Base-by-base conservation (phyloP, 1,140 invertebrate genomes). In the Dendrolimus punctatus region DNA sequence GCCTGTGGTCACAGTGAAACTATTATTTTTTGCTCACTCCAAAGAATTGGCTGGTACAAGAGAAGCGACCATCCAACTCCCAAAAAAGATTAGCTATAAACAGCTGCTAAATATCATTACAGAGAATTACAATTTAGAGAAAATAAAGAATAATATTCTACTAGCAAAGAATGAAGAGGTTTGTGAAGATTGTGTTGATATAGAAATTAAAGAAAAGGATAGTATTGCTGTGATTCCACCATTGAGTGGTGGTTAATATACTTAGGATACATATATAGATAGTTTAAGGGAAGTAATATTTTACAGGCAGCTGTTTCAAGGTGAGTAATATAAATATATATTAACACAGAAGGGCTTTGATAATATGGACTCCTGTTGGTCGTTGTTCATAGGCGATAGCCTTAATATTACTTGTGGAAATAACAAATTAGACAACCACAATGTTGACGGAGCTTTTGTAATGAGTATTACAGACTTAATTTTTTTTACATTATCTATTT, bases 1-100 rank as follows among this genome's bases (percentile, higher is more conserved):
- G 10, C 58, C 76, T 72, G 62, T 44, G 49, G 80, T 90, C 5
- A 80, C 80, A 47, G 89, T 95, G 46, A 92, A 91, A 78, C 65
- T 97, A 46, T 79, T 96, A 61, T 96, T 98, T 86, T 97, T 97
- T 85, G 95, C 95, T 8, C 93, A 94, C 89, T 93, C 95, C 51
- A 92, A 93, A 73, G 96, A 98, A 80, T 76, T 96, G 55, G 88
- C 90, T 55, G 93, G 93, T 52, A 75, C 86, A 40, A 85, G 83
- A 45, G 88, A 92, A 64, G 78, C 87, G 36, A 76, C 63, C 9
- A 73, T 93, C 58, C 51, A 57, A 38, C 56, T 95, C 9, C 72
- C 88, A 3, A 62, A 76, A 23, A 76, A 75, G 60, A 76, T 91
- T 49, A 80, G 87, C 36, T 90, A 88, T 57, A 49, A 69, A 6